These are phyloP conservation scores for Gymnoscelis rufifasciata DNA, from an alignment of 2,888 invertebrate species.

Conservation along the genomic window DNA sequence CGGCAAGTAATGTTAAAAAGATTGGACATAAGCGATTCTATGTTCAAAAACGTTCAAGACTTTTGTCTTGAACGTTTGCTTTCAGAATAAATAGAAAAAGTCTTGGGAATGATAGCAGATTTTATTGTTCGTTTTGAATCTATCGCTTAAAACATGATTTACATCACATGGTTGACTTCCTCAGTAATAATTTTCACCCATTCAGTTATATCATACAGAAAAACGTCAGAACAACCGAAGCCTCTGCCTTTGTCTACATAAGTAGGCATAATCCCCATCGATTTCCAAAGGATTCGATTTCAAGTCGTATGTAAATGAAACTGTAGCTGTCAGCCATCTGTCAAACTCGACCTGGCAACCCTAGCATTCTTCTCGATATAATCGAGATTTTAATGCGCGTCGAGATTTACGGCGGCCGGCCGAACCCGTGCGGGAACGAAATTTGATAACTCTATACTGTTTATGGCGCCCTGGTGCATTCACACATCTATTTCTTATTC, in stretches of 20 bases:
- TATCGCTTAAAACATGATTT: neutral
- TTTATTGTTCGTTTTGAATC: too few species aligned
- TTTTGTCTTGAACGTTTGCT: too few species aligned
- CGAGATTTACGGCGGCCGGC: conserved; percentile 64
- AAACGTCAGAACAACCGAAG: too few species aligned
- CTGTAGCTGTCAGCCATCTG: conserved; percentile 12
- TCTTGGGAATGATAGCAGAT: too few species aligned
- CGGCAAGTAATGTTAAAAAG: too few species aligned
- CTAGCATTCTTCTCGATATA: conserved; percentile 29
- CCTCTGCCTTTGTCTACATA: too few species aligned
- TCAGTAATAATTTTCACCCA: too few species aligned
- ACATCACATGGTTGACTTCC: too few species aligned
- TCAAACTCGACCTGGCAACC: conserved; percentile 20
- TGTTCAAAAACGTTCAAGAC: too few species aligned
- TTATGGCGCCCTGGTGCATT: conserved; percentile 64
- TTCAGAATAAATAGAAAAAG: too few species aligned
- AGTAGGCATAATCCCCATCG: neutral
- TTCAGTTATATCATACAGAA: too few species aligned
- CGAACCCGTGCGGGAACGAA: conserved; percentile 56
- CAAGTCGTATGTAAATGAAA: conserved; percentile 6
- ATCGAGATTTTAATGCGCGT: conserved; percentile 75
- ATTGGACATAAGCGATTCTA: too few species aligned
- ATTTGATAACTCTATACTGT: conserved; percentile 75
- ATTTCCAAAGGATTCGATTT: conserved; percentile 1
- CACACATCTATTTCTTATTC: conserved; percentile 28